phyloP scores from a whole-genome alignment of 1,140 invertebrate species.

The Aplysia californica region DNA sequence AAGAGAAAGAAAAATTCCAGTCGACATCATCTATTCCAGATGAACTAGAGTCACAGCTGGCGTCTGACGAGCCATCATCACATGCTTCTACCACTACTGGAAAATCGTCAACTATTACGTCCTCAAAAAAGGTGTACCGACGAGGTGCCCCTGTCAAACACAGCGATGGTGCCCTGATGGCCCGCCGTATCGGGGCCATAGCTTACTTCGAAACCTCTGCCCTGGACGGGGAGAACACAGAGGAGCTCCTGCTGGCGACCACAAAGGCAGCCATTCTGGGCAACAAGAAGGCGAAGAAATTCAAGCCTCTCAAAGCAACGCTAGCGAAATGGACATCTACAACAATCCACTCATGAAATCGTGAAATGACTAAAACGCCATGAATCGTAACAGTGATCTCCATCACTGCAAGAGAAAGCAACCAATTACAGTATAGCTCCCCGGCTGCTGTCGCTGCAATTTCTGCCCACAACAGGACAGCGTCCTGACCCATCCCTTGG shows the following conservation, averaged over 20 bases:
- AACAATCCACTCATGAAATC: too few relatives aligned
- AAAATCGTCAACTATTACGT: slow-evolving; percentile 60
- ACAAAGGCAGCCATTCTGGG: slow-evolving; percentile 38
- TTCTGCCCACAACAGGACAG: too few relatives aligned
- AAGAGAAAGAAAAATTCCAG: background rate
- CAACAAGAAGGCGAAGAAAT: slow-evolving; percentile 6
- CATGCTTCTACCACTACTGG: slow-evolving; percentile 2
- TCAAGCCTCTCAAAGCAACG: background rate
- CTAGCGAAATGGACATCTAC: background rate
- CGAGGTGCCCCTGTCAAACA: slow-evolving; percentile 35
- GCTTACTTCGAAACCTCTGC: slow-evolving; percentile 61
- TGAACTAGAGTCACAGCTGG: background rate
- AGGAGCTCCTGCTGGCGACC: slow-evolving; percentile 53
- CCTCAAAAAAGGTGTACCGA: slow-evolving; percentile 80
- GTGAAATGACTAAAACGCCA: too few relatives aligned
- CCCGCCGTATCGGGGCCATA: slow-evolving; percentile 41
- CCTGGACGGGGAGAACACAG: slow-evolving; percentile 53
- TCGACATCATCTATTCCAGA: background rate
- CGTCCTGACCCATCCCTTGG: too few relatives aligned
- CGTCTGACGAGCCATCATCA: background rate
- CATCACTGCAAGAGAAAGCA: too few relatives aligned
- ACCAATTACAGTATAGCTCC: too few relatives aligned
- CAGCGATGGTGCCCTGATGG: slow-evolving; percentile 45
- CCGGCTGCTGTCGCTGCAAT: too few relatives aligned
- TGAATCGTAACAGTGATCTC: too few relatives aligned